Conservation (phyloP, 2,797 vertebrate genomes). For the Oryzias sinensis region DNA sequence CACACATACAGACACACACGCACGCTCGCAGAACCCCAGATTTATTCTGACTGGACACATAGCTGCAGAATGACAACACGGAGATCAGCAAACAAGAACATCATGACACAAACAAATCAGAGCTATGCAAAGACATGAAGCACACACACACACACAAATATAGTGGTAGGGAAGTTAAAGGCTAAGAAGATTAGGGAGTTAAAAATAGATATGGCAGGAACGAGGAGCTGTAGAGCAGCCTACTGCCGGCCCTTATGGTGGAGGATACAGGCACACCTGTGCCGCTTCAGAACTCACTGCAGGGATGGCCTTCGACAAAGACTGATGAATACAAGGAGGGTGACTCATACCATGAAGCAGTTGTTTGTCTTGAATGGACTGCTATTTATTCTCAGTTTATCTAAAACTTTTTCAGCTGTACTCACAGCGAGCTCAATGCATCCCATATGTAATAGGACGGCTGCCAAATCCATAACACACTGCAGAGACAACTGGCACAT, state of each 20-base stretch:
- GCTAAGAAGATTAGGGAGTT: slow-evolving; percentile 80
- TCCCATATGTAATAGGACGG: background rate
- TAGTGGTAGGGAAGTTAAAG: slow-evolving; percentile 67
- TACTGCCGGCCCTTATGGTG: slow-evolving; percentile 29
- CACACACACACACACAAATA: slow-evolving; percentile 28
- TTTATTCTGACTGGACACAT: slow-evolving; percentile 25
- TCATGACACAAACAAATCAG: slow-evolving; percentile 35
- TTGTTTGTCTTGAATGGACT: background rate
- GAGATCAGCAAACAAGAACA: slow-evolving; percentile 46
- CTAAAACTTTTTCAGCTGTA: background rate
- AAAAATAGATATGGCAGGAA: slow-evolving; percentile 76
- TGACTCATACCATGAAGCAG: background rate
- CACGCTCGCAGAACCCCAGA: slow-evolving; percentile 18
- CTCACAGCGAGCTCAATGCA: slow-evolving; percentile 1
- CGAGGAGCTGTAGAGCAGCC: slow-evolving; percentile 46
- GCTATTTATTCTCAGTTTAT: background rate
- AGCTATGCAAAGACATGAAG: slow-evolving; percentile 13
- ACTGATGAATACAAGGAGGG: background rate
- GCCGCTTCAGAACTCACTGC: background rate
- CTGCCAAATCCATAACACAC: slow-evolving; percentile 15
- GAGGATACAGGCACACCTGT: slow-evolving; percentile 41
- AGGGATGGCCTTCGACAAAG: background rate
- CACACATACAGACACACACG: slow-evolving; percentile 27
- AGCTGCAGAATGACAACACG: slow-evolving; percentile 37
- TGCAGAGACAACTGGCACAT: slow-evolving; percentile 7